phyloP scores from a whole-genome alignment of 2,113 vertebrate genomes.

The Bucco capensis region DNA sequence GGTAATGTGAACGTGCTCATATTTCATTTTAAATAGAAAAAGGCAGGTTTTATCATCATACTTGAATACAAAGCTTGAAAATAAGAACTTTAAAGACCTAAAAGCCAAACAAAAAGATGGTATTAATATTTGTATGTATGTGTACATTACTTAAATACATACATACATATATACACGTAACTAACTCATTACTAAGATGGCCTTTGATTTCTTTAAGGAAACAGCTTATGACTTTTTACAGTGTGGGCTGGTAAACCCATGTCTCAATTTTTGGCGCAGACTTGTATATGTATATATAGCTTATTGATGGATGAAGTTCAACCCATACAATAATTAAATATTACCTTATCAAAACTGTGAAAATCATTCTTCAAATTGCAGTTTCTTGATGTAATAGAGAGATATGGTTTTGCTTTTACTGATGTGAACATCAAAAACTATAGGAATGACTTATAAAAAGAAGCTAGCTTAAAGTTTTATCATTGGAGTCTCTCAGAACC shows the following conservation, averaged over 20 bases:
- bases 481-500: constrained; percentile 46
- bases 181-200: neutral
- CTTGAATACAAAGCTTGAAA: neutral
- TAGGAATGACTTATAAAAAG: constrained; percentile 38
- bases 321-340: neutral
- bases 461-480: constrained; percentile 58
- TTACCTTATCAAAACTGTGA: neutral
- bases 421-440: constrained; percentile 13
- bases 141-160: neutral
- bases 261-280: neutral
- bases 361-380: neutral
- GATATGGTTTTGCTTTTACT: constrained; percentile 25
- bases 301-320: neutral
- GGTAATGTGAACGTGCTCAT: neutral
- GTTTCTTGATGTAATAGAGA: constrained; percentile 27
- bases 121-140: neutral
- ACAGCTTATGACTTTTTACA: neutral
- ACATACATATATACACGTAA: neutral
- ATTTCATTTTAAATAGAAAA: constrained; percentile 3
- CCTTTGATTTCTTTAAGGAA: neutral
- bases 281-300: neutral
- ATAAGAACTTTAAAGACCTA: neutral
- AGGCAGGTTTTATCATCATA: neutral
- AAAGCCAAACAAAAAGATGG: neutral
- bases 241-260: neutral